These are phyloP conservation scores for Nestor notabilis DNA, from an alignment of 2,113 vertebrate genomes.

Conservation along the genomic window DNA sequence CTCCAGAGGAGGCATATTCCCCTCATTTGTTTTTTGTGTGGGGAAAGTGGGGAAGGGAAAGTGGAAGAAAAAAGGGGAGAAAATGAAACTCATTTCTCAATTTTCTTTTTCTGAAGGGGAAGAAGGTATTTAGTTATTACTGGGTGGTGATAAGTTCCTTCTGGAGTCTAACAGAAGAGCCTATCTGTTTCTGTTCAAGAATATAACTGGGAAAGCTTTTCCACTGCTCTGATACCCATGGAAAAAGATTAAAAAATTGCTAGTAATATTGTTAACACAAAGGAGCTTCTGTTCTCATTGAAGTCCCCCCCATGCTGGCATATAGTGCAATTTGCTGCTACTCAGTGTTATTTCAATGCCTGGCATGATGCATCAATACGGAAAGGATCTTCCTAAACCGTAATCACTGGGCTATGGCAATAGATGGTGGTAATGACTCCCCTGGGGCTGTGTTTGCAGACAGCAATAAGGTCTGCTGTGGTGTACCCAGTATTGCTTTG, in stretches of 20 bases:
- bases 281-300: background rate
- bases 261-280: background rate
- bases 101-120: background rate
- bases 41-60: background rate
- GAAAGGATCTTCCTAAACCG: background rate
- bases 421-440: background rate
- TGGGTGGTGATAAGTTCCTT: background rate
- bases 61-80: background rate
- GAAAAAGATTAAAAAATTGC: background rate
- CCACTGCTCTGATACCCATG: background rate
- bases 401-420: background rate
- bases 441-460: background rate
- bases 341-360: background rate
- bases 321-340: background rate
- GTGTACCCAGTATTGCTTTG: background rate
- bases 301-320: background rate
- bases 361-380: background rate
- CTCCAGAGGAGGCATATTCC: background rate
- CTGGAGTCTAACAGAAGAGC: background rate
- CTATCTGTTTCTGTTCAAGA: background rate
- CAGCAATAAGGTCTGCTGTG: background rate
- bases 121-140: background rate
- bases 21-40: background rate
- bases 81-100: background rate
- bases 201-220: background rate